Percentiles rank a stretch among this genome's conserved stretches.
Evolutionary conservation across 2,888 invertebrate species (phyloP).

Genomic region (Acleris literana): DNA sequence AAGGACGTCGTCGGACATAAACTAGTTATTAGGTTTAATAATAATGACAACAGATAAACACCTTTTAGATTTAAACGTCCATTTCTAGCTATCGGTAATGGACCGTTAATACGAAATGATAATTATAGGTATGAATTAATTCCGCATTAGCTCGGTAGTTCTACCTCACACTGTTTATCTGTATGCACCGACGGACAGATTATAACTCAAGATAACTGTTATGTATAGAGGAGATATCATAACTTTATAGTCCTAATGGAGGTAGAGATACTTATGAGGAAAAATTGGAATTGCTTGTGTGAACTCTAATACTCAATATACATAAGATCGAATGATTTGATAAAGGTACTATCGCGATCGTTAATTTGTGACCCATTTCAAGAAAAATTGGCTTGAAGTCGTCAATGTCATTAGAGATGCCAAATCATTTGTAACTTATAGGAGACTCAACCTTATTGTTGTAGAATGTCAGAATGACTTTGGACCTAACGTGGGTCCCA

Average conservation of each 20-base stretch:
- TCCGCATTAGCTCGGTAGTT: slow-evolving; percentile 10
- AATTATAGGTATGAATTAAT: slow-evolving; percentile 25
- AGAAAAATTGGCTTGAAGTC: no score
- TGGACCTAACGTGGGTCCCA: no score
- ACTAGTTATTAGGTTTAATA: no score
- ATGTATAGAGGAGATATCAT: slow-evolving; percentile 38
- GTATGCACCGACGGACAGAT: slow-evolving; percentile 50
- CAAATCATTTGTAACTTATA: no score
- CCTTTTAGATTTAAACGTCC: background rate
- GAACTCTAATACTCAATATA: no score
- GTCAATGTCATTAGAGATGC: no score
- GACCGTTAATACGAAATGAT: background rate
- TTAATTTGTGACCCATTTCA: no score
- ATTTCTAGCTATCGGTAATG: background rate
- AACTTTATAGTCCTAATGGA: slow-evolving; percentile 7
- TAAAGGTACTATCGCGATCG: no score
- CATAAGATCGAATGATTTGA: no score
- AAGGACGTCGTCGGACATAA: no score
- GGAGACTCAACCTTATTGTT: no score
- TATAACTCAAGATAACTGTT: slow-evolving; percentile 62
- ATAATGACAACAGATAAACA: slow-evolving; percentile 1
- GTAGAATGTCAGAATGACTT: no score
- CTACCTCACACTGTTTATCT: slow-evolving; percentile 45
- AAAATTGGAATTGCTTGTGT: background rate
- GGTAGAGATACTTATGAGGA: background rate